Base-by-base conservation (phyloP, 2,888 invertebrate species). In the Drosophila limbata region DNA sequence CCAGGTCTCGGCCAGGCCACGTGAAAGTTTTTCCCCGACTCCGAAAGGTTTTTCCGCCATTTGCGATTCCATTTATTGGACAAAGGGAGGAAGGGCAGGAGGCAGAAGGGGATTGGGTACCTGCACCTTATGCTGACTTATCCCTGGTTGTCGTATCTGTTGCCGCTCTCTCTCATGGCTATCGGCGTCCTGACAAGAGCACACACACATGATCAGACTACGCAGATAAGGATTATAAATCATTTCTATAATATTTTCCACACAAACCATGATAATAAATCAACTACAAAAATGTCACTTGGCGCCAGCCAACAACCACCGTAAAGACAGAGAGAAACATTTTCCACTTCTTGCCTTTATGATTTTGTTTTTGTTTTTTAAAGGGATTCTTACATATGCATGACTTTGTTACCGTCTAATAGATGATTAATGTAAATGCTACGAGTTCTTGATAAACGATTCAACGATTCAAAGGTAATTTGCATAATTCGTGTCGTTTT, bases 141-240 rank as follows among this genome's bases (percentile, higher is more conserved):
- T 72, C 71, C 72, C 71, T 4, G 31, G 17, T 10, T 45, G 37
- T 55, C 57, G 25, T 47, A 77, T 70, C 59, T 68, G 59, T 60
- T 51, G 57, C 47, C 61, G 51, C 61, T 68, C 59, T 65, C 67
- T 65, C 67, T 51, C 65, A 35, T 64, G 70, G 79, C 71, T 77
- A 81, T 75, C 75, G 61, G 51, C 63, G 57, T 48, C 37, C 55
- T 66, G 74, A 73, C 69, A 69, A 60, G 60, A 50, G 69, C 77
- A 64, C 77, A 77, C 77, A 77, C 82, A 64, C 59, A 64, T 59
- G 84, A 87, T 84, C 88, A 72, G 83, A 55, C 70, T 50, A 57
- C 59, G 31, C 53, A 78, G 84, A 84, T 84, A 84, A 87, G 83
- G 88, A 84, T 87, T 84, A 87, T 84, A 84, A 84, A 84, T 84